Evolutionary conservation across 2,888 invertebrate genomes (phyloP), one percentile per base, ranked within the genome.

Genomic region (Nomada ferruginata): DNA sequence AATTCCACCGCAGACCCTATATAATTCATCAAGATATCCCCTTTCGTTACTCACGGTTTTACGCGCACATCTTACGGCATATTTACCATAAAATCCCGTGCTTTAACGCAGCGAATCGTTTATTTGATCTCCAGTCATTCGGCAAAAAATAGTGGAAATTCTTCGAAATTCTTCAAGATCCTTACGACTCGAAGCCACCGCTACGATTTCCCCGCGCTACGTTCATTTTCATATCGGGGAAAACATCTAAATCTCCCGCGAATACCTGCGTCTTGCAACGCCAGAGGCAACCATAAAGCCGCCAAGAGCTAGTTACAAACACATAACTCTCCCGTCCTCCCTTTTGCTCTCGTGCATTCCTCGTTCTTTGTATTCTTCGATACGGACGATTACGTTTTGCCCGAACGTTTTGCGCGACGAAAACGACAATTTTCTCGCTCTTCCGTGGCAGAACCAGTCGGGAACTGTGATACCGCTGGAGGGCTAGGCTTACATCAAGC

Each of bases 301-400:
- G 77, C 79, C 72, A 75, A 77, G 84, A 85, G 82, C 84, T 74
- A 79, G 85, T 84, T 85, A 79, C 85, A 82, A 82, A 84, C 82
- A 64, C 75, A 75, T 73, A 85, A 84, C 74, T 84, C 72, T 63
- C 42, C 10, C 11, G 47, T 42, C n/a, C 53, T 57, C 26, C 63
- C 53, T 64, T 53, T 74, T 18, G 42, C 50, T 53, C 63, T 44
- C 18, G 23, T 13, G 53, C 69, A 29, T 72, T 55, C n/a, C 65
- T 18, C n/a, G 11, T 42, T 11, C 23, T 11, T 20, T 44, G 15
- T 47, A 15, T 47, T 50, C 23, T 42, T 57, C 57, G 63, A 70
- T 66, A 61, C 80, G 73, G 75, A 76, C 68, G 80, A 80, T 82
- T 65, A 64, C 76, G 26, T 57, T 72, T 65, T 11, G 55, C 42